Evolutionary conservation across 2,888 invertebrate species (phyloP).

Genomic region (Agelastica alni): DNA sequence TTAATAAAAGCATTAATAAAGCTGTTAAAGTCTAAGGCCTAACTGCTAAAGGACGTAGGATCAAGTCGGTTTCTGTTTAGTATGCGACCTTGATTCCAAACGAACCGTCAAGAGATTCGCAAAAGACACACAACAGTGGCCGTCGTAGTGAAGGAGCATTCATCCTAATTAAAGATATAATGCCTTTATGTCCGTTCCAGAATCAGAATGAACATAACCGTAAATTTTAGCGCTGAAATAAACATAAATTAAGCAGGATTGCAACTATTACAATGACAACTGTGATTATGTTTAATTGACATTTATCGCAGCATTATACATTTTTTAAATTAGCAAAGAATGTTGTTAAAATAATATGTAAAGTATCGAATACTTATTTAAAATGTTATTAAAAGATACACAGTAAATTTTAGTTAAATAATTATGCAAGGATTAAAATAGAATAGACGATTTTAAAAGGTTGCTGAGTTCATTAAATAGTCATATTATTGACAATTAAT

Average conservation of each 20-base stretch:
- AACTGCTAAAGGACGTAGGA: too few relatives aligned
- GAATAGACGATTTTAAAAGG: too few relatives aligned
- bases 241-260: constrained; percentile 18
- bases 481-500: too few relatives aligned
- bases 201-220: constrained; percentile 28
- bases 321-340: constrained; percentile 16
- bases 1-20: too few relatives aligned
- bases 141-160: background rate
- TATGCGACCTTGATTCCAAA: background rate
- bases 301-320: constrained; percentile 16
- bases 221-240: constrained; percentile 30
- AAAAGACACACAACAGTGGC: background rate
- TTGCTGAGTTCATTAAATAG: too few relatives aligned
- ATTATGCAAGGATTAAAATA: too few relatives aligned
- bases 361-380: too few relatives aligned
- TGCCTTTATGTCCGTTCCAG: constrained; percentile 19
- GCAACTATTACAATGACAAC: constrained; percentile 12
- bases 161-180: constrained; percentile 19
- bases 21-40: too few relatives aligned
- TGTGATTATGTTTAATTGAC: constrained; percentile 13
- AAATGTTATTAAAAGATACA: too few relatives aligned
- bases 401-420: too few relatives aligned
- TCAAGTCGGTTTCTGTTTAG: too few relatives aligned
- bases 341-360: too few relatives aligned
- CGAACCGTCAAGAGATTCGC: background rate